A percentile compares a stretch with the other conserved stretches of the same genome.
Evolutionary conservation across 2,888 invertebrate species (phyloP).

Genomic region (Lepidocyrtinus sp.): DNA sequence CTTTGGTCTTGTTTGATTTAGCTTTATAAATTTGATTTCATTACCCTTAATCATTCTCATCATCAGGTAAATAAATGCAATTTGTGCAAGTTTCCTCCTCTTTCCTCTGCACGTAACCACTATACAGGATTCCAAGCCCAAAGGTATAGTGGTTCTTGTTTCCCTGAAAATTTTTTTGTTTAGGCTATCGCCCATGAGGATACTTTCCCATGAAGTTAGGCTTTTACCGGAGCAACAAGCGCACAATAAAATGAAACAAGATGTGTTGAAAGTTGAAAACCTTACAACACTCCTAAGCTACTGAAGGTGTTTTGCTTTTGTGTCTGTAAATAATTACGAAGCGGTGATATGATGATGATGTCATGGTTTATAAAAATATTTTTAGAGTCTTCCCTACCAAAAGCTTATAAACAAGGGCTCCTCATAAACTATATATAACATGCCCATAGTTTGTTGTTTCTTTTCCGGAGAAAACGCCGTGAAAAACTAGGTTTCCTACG

Average conservation of each 20-base stretch:
- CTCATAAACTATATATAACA: neutral
- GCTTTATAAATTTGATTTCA: slow-evolving; percentile 61
- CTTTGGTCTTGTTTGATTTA: slow-evolving; percentile 49
- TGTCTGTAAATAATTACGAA: slow-evolving; percentile 7
- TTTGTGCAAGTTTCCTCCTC: slow-evolving; percentile 60
- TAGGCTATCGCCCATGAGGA: slow-evolving; percentile 55
- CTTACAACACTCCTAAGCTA: neutral
- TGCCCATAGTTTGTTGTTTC: neutral
- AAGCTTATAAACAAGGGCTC: neutral
- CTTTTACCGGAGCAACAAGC: slow-evolving; percentile 31
- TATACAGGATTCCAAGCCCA: neutral
- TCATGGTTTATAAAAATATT: neutral
- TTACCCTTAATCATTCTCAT: slow-evolving; percentile 61
- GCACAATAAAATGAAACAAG: slow-evolving; percentile 27
- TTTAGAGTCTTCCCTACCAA: neutral
- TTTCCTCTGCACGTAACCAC: slow-evolving; percentile 12
- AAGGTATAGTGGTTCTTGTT: slow-evolving; percentile 36
- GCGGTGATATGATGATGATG: slow-evolving; percentile 7
- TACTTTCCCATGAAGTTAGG: slow-evolving; percentile 25
- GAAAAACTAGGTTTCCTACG: neutral
- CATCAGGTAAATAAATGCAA: slow-evolving; percentile 61
- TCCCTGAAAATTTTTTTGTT: slow-evolving; percentile 37
- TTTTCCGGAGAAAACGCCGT: neutral
- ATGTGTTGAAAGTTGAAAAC: slow-evolving; percentile 3
- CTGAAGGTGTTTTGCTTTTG: slow-evolving; percentile 3